Evolutionary conservation across 2,888 invertebrate species (phyloP).

Genomic region (Limenitis camilla): DNA sequence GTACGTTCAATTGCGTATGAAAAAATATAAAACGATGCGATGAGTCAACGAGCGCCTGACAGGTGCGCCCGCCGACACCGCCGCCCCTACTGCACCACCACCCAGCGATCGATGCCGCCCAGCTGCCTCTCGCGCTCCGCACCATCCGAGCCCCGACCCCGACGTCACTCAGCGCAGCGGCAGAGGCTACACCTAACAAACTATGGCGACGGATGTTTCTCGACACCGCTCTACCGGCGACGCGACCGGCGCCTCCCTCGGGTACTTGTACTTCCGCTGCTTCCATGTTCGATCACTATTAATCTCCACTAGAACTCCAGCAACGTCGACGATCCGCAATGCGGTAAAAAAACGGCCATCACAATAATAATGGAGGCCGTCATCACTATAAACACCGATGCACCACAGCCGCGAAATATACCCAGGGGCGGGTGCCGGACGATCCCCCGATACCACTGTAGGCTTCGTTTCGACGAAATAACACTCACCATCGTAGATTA

Average conservation of each 20-base stretch:
- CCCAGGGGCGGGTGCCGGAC: constrained; percentile 38
- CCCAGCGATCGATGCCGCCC: constrained; percentile 34
- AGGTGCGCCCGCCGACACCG: constrained; percentile 60
- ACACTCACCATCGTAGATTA: constrained; percentile 76
- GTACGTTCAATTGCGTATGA: constrained; percentile 55
- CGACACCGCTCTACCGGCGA: constrained; percentile 24
- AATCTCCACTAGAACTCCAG: constrained; percentile 33
- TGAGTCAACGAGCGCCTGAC: constrained; percentile 71
- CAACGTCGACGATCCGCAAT: constrained; percentile 61
- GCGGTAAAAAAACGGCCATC: constrained; percentile 74
- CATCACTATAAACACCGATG: constrained; percentile 72
- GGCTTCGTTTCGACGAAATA: constrained; percentile 59
- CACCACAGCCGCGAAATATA: constrained; percentile 66
- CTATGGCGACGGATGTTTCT: constrained; percentile 62
- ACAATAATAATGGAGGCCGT: constrained; percentile 74
- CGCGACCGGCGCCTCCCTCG: constrained; percentile 30
- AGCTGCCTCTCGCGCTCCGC: constrained; percentile 60
- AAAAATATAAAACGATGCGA: constrained; percentile 47
- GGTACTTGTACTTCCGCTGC: constrained; percentile 27
- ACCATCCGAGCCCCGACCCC: constrained; percentile 68
- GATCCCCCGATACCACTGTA: constrained; percentile 55
- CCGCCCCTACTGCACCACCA: constrained; percentile 67
- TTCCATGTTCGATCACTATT: constrained; percentile 26
- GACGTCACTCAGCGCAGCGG: constrained; percentile 28
- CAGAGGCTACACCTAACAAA: constrained; percentile 59